Base-by-base conservation (phyloP, 2,888 invertebrate species). In the Hymenopus coronatus region DNA sequence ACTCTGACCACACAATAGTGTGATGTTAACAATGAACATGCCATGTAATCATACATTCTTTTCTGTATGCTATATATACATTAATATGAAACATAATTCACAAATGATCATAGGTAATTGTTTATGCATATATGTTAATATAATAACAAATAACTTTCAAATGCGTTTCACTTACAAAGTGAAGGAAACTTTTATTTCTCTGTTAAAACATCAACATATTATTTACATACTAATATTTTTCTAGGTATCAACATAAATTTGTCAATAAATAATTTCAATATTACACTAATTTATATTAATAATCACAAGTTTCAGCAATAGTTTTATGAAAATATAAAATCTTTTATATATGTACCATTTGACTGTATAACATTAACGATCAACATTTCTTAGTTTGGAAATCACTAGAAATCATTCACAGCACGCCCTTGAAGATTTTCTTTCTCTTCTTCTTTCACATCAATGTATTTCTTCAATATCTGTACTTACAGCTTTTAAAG, bases 281-380 rank as follows among this genome's bases (percentile, higher is more conserved):
- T 89, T 89, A 88, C 85, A 89, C 86, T 88, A 88, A 88, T 89
- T 82, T 25, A 87, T 82, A 87, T 82, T 81, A 87, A 40, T 85
- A 85, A 87, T 87, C 87, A 87, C 33, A 87, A 87, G 28, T 54
- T 70, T 86, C 89, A 89, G 88, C 88, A 89, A 89, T 88, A 89
- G 85, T 85, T 83, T 88, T 89, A 89, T 89, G 89, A 89, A 89
- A 89, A 89, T 89, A 89, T 89, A 89, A 89, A 89, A 89, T 85
- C 88, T 88, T 40, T 89, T 86, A 82, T 87, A 87, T 8, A 87
- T 88, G 85, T 84, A 82, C 84, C 84, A 84, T 46, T 70, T 70
- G 54, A 70, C 54, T 70, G 54, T 70, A 20, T 70, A 70, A 70
- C 54, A 70, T 70, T 70, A 70, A 70, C 54, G 54, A 70, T 70